phyloP scores from a whole-genome alignment of 2,797 vertebrate species.

The Cirrhinus molitorella region DNA sequence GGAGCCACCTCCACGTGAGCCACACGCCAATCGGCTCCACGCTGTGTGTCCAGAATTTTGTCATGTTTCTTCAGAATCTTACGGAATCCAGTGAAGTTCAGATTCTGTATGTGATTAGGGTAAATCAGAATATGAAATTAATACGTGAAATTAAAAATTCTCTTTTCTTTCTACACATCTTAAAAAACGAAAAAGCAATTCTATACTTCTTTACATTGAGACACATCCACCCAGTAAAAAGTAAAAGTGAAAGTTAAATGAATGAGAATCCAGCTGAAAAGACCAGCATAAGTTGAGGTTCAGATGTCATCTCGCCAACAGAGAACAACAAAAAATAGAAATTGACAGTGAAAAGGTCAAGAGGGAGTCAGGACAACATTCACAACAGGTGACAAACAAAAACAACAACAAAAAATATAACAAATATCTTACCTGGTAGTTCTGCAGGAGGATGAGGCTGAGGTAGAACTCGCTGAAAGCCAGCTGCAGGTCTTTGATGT shows the following conservation, averaged over 20 bases:
- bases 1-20: constrained; percentile 96
- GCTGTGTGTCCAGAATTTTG: constrained; percentile 94
- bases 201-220: not conserved
- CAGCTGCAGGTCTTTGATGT: constrained; percentile 97
- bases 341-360: not conserved
- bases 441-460: constrained; percentile 98
- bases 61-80: constrained; percentile 99
- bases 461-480: constrained; percentile 99
- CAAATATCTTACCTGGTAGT: constrained; percentile 82
- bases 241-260: too few species aligned
- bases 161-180: not conserved
- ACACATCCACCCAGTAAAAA: not conserved
- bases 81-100: constrained; percentile 98
- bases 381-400: not conserved
- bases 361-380: not conserved
- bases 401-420: constrained; percentile 74
- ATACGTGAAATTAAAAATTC: not conserved
- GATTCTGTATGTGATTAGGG: constrained; percentile 80
- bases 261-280: not conserved
- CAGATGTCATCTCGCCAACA: constrained; percentile 52
- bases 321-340: not conserved
- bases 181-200: not conserved
- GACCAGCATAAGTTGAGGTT: constrained; percentile 65
- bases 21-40: constrained; percentile 95
- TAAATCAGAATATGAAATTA: not conserved